These are phyloP conservation scores for Emydura subglobosa DNA, from an alignment of 2,113 vertebrate genomes.

Conservation along the genomic window DNA sequence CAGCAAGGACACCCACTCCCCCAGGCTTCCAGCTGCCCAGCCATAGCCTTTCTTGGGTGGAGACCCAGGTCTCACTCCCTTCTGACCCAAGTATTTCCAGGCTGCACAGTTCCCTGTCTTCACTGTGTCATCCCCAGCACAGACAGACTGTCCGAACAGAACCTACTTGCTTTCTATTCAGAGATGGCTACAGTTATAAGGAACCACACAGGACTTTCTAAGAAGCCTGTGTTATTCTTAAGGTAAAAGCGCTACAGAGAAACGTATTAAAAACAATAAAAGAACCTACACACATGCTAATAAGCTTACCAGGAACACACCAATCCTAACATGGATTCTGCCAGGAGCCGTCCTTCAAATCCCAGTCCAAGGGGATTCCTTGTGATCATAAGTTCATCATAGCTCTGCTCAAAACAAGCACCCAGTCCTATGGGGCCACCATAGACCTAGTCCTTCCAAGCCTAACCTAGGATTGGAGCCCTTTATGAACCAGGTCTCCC, in stretches of 20 bases:
- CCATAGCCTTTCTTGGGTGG: not conserved
- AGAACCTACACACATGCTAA: too few species aligned
- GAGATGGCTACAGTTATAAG: not conserved
- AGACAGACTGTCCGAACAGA: not conserved
- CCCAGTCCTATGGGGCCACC: not conserved
- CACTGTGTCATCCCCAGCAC: not conserved
- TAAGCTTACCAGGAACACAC: too few species aligned
- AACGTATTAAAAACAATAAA: not conserved
- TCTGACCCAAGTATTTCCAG: not conserved
- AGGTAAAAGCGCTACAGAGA: not conserved
- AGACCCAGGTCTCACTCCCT: not conserved
- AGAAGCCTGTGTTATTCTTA: not conserved
- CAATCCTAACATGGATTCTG: too few species aligned
- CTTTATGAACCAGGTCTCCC: not conserved
- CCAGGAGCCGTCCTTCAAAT: too few species aligned
- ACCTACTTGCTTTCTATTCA: not conserved
- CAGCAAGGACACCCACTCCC: not conserved
- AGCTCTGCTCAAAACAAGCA: not conserved
- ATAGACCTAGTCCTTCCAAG: not conserved
- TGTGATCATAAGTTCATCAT: not conserved
- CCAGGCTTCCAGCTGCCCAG: not conserved
- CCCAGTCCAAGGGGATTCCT: too few species aligned
- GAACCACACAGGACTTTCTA: not conserved
- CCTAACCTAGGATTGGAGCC: not conserved
- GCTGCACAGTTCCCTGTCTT: not conserved